Evolutionary conservation across 2,888 invertebrate species (phyloP), one percentile per base, ranked within the genome.

Genomic region (Fissipunctia ypsillon): DNA sequence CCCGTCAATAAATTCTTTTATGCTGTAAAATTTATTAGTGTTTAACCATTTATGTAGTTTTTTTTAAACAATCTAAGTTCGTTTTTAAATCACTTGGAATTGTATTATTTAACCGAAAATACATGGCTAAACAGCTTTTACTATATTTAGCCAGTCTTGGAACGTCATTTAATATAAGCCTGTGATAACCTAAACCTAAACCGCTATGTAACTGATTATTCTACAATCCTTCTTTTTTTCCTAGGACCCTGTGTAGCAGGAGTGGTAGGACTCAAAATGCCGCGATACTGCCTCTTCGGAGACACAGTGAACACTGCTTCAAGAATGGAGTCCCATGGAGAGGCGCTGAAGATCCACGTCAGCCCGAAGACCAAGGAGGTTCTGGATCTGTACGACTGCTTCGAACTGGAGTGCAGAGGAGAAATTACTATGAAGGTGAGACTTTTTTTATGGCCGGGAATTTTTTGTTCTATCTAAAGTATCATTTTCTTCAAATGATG

Each of bases 221-320:
- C 25, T 41, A 16, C 25, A 28, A 48, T 16, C 4, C 1, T 48
- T n/a, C 3, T 56, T 57, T 41, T 43, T 60, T 41, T 25, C 65
- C 25, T 67, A 97, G 98, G 98, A 66, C 97, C 98, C 7, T 98
- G 98, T 89, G 98, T 98, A 12, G 98, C 98, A 14, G 99, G 99
- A 0, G 99, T 99, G 2, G 99, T 99, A 0, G 99, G 99, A 0
- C 96, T 98, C 45, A 99, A 99, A 95, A 99, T 99, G 99, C 99
- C 99, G 0, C 97, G 99, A 70, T 99, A 99, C 91, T 99, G 99
- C 91, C 96, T 99, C 22, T 99, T 99, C 90, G 99, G 99, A 0
- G 99, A 99, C 91, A 99, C 99, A 0, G 99, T 99, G 6, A 99
- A 99, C 91, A 99, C 99, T 0, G 98, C 99, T 1, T 98, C 98